Percentiles rank a stretch among this genome's conserved stretches.
Conservation (phyloP, 2,797 vertebrate genomes). For the Mycteria americana region DNA sequence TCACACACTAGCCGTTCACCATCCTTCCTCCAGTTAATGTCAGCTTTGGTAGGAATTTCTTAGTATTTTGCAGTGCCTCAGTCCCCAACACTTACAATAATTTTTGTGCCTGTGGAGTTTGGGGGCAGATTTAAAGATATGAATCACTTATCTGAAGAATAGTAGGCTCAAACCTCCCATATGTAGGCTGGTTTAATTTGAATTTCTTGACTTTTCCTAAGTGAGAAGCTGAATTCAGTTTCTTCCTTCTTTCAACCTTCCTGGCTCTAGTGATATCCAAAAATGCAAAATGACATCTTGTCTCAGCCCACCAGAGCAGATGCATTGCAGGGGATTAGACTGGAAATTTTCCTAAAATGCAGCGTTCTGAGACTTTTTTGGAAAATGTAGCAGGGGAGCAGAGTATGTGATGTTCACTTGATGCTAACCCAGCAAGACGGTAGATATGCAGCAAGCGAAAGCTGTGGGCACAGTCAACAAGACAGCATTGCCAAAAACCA, state of each 20-base stretch:
- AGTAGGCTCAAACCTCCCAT: conserved; percentile 36
- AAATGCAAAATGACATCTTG: conserved; percentile 65
- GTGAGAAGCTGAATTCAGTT: conserved; percentile 49
- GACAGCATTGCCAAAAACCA: background rate
- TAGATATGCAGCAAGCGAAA: background rate
- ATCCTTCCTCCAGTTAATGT: background rate
- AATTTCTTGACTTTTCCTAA: conserved; percentile 66
- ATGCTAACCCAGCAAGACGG: background rate
- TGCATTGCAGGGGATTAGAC: conserved; percentile 37
- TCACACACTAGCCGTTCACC: background rate
- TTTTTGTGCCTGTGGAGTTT: conserved; percentile 24
- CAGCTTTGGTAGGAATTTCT: background rate
- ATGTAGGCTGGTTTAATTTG: conserved; percentile 58
- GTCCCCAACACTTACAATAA: background rate
- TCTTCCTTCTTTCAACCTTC: conserved; percentile 49
- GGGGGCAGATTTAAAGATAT: conserved; percentile 45
- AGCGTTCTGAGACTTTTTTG: background rate
- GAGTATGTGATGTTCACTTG: background rate
- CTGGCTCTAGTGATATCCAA: conserved; percentile 53
- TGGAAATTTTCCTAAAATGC: conserved; percentile 55
- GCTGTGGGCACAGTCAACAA: background rate
- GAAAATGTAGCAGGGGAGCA: background rate
- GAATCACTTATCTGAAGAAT: conserved; percentile 53
- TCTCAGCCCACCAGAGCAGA: conserved; percentile 63
- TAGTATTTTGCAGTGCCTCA: background rate